Base-by-base conservation (phyloP, 2,888 invertebrate species). In the Hyposoter didymator region DNA sequence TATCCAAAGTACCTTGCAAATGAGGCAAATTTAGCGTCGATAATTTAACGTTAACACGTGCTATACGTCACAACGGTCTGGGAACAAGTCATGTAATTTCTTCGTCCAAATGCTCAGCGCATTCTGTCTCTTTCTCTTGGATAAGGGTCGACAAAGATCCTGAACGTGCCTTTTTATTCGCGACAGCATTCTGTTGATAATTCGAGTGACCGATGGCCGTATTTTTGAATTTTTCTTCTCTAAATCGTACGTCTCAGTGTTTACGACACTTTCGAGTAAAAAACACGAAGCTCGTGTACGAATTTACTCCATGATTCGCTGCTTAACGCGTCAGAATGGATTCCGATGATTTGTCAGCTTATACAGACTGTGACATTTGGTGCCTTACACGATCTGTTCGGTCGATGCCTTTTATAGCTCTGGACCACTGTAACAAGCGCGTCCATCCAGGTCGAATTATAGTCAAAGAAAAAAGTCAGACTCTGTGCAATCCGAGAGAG, bases 1-100 rank as follows among this genome's bases (percentile, higher is more conserved):
- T 28, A 78, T 64, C 73, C 39, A 81, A 74, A 83, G 28, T 59
- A 67, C 45, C 12, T 66, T 49, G 62, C 74, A 80, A 80, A 72
- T 55, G 72, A 62, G 22, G 28, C 47, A 64, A 19, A 49, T 49
- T 35, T 64, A 72, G 14, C 80, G 52, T 70, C 14, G 12, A 79
- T 49, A 64, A 52, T 76, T 73, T n/a, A 28, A 62, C 67, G 52
- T 28, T 69, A 12, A 47, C 28, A 59, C 55, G 55, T 43, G 47
- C 19, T 14, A 17, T 52, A 66, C 8, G 43, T 14, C 64, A 12
- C 14, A 47, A 47, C 28, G 47, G 69, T 47, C 28, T 69, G 7
- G 45, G 45, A n/a, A 14, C 64, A 39, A 80, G 52, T n/a, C 43
- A 45, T 55, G 52, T 19, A 35, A 19, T 28, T 55, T 19, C 22